Base-by-base conservation (phyloP, 1,140 invertebrate species). In the Pseudomyrmex cubaensis region DNA sequence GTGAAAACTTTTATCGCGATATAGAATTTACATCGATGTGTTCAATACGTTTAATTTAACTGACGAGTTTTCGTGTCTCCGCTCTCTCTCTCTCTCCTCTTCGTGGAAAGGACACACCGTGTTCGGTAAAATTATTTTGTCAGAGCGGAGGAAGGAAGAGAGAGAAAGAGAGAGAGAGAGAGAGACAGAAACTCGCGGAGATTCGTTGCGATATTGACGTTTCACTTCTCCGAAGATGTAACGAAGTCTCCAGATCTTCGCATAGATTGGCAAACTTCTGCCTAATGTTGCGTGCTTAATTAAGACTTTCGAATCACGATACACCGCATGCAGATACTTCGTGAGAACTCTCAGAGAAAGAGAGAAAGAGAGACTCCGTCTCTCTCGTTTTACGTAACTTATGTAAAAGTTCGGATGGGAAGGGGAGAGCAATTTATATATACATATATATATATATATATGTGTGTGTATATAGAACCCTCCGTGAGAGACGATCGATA, bases 181-280 rank as follows among this genome's bases (percentile, higher is more conserved):
- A 25, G 35, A 80, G 66, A 17, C 13, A 15, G 54, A 70, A 72
- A 72, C 54, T 72, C 72, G 35, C n/a, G 10, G 22, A 80, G 76
- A 80, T 80, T 59, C 67, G 54, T 80, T 48, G 76, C 54, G 76
- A 80, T 80, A 80, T 80, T 80, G 76, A 80, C 76, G 66, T 80
- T 80, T 80, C 64, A 48, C 46, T 80, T 72, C 76, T 80, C 64
- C 66, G 59, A 70, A 80, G 66, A 80, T 80, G 56, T 80, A 80
- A 72, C 66, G 66, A 70, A 59, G 66, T 25, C 44, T 17, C 7
- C n/a, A 70, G 76, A 80, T 70, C 59, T 50, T 46, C n/a, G 20
- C 48, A 50, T n/a, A 70, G 66, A 70, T 72, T 80, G 54, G 66
- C 76, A 59, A 72, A 80, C 76, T 80, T 57, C 44, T 72, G 72